These are phyloP conservation scores for Sebastes oblongus DNA, from an alignment of 2,797 vertebrate species.

Conservation along the genomic window DNA sequence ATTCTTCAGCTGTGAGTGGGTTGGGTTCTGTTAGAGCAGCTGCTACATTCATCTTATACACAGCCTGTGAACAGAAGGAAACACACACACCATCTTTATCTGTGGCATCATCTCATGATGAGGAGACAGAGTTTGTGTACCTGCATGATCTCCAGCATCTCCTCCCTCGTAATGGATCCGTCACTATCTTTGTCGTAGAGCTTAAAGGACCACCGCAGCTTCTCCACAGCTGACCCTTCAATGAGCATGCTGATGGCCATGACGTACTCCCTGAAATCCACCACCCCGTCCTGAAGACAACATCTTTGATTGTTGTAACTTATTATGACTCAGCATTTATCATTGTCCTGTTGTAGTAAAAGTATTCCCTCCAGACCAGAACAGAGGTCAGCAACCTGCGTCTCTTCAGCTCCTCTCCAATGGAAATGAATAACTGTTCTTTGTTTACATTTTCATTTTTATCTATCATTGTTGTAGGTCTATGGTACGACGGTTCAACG, in stretches of 20 bases:
- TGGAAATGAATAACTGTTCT: too few relatives aligned
- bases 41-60: slow-evolving; percentile 80
- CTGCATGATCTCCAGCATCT: slow-evolving; percentile 84
- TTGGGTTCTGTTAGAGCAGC: slow-evolving; percentile 72
- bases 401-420: too few relatives aligned
- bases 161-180: slow-evolving; percentile 67
- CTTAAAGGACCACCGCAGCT: slow-evolving; percentile 82
- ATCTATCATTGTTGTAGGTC: too few relatives aligned
- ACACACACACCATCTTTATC: background rate
- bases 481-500: too few relatives aligned
- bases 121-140: slow-evolving; percentile 24
- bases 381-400: too few relatives aligned
- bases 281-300: slow-evolving; percentile 66
- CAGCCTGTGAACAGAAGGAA: slow-evolving; percentile 65
- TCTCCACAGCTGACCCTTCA: slow-evolving; percentile 73
- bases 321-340: background rate
- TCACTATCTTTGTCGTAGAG: slow-evolving; percentile 79
- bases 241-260: slow-evolving; percentile 77
- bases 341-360: background rate
- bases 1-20: slow-evolving; percentile 78
- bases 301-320: background rate
- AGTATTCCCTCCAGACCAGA: background rate
- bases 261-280: slow-evolving; percentile 81
- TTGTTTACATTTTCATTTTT: too few relatives aligned
- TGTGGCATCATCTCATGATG: background rate